Base-by-base conservation (phyloP, 2,797 vertebrate genomes). In the Leptoclinus maculatus region DNA sequence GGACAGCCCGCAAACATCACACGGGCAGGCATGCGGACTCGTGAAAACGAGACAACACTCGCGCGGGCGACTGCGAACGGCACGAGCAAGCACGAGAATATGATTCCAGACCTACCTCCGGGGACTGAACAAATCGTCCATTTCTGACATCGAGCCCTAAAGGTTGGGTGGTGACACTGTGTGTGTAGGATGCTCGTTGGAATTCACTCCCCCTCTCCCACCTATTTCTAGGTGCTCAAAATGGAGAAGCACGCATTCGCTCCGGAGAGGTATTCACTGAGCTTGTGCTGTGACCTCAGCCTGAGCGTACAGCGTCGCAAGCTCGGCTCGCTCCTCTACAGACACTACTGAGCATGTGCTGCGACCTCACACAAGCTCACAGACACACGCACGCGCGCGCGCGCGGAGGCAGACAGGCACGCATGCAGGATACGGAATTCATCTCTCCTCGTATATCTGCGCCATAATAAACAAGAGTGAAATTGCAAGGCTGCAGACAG, bases 271-370 rank as follows among this genome's bases (percentile, higher is more conserved):
- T 93, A 67, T 93, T 87, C 96, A 97, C 97, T 95, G 97, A 97
- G 97, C 97, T 96, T 95, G 97, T 97, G 97, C 97, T 96, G 92
- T 98, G 98, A 99, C 98, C 98, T 98, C 96, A 97, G 97, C 96
- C 95, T 93, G 95, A 96, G 95, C 96, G 96, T 95, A 97, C 95
- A 91, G 95, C 96, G 96, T 95, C 87, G 87, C 85, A 4, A 95
- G 93, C 97, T 83, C 96, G 95, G 93, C 96, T 96, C 95, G 94
- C 95, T 96, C 92, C 95, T 95, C 93, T 92, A 89, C 87, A 92
- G 95, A 88, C 95, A 78, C 95, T 85, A 99, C 97, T 98, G 98
- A 98, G 98, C 98, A 99, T 99, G 98, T 97, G 98, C 98, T 93
- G 95, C 98, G 97, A 98, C 97, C 95, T 93, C 89, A 91, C 95